phyloP scores from a whole-genome alignment of 1,140 invertebrate genomes.

The Pseudomyrmex concolor region DNA sequence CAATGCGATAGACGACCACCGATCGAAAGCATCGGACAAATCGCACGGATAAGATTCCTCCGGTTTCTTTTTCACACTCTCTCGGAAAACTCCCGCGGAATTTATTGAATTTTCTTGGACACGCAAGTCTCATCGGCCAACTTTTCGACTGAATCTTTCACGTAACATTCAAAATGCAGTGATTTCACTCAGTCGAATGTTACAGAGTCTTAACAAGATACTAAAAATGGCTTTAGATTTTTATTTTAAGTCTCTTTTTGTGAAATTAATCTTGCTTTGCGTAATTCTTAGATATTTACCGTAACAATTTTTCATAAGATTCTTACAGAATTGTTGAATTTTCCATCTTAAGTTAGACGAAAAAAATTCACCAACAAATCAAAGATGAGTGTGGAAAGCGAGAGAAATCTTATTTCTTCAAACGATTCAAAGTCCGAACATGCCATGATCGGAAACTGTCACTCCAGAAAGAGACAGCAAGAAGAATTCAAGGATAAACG shows the following conservation, averaged over 20 bases:
- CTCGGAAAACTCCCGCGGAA: background rate
- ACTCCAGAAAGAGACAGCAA: constrained; percentile 58
- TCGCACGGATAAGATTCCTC: constrained; percentile 40
- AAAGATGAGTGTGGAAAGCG: background rate
- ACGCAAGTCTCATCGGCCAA: constrained; percentile 15
- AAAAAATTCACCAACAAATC: constrained; percentile 12
- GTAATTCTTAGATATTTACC: background rate
- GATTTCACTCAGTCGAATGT: background rate
- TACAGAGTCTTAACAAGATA: background rate
- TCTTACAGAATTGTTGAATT: background rate
- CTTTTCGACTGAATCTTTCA: constrained; percentile 41
- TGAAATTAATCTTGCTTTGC: no score
- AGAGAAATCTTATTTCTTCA: background rate
- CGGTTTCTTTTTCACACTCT: background rate
- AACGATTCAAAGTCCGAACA: constrained; percentile 42
- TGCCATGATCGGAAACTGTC: constrained; percentile 68
- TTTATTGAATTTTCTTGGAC: constrained; percentile 52
- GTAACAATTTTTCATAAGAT: background rate
- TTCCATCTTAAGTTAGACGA: background rate
- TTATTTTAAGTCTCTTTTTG: no score
- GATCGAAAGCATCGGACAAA: constrained; percentile 31
- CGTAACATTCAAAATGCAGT: background rate
- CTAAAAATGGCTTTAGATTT: background rate
- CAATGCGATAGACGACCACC: background rate
- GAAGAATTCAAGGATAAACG: constrained; percentile 69